These are phyloP conservation scores for Strix uralensis DNA, from an alignment of 2,113 vertebrate species.

Conservation along the genomic window DNA sequence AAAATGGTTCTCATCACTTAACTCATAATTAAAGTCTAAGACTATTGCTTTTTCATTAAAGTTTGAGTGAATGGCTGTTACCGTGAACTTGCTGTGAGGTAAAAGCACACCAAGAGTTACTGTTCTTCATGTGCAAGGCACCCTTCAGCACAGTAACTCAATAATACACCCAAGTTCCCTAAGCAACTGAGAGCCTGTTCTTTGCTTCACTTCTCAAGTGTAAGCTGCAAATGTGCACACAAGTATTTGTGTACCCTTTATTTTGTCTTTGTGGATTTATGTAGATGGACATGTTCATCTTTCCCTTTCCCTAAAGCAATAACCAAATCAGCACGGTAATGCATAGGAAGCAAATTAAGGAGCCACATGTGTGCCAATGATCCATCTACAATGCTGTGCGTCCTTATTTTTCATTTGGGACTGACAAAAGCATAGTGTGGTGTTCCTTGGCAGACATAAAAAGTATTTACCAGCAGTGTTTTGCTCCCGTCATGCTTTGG, in stretches of 20 bases:
- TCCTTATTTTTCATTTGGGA: conserved; percentile 2
- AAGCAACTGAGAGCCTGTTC: neutral
- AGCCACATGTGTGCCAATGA: neutral
- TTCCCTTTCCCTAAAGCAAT: neutral
- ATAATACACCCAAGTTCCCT: neutral
- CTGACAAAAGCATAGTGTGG: neutral
- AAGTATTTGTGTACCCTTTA: neutral
- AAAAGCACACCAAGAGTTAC: neutral
- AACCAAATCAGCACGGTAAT: neutral
- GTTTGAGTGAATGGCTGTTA: neutral
- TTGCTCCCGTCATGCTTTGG: neutral
- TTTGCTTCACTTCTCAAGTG: neutral
- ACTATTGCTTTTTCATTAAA: conserved; percentile 5
- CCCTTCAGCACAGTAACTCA: neutral
- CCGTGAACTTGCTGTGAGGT: neutral
- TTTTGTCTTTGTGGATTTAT: neutral
- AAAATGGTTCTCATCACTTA: conserved; percentile 6
- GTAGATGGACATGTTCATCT: neutral
- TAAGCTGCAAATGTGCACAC: neutral
- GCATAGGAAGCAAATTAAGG: neutral
- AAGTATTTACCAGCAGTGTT: conserved; percentile 1
- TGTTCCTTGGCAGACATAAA: neutral
- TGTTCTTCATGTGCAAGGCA: neutral
- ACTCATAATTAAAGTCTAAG: conserved; percentile 3
- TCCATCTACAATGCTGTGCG: neutral